Conservation (phyloP, 2,113 vertebrate species). For the Brienomyrus brachyistius region DNA sequence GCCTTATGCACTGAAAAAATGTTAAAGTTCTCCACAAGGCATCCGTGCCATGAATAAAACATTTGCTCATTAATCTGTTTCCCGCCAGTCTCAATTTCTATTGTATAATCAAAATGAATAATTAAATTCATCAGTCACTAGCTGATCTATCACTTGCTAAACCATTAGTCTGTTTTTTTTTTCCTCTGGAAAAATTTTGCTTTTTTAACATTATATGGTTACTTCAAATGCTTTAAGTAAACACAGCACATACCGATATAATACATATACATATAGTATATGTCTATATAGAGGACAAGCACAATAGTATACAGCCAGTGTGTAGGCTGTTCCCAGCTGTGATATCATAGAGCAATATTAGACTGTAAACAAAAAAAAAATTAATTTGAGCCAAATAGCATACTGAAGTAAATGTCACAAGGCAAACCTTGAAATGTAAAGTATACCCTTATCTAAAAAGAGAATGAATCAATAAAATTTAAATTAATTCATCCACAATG, state of each 20-base stretch:
- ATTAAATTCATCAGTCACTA: not conserved
- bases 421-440: not conserved
- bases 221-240: not conserved
- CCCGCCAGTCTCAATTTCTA: not conserved
- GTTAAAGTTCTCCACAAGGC: not conserved
- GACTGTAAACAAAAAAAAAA: not conserved
- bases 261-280: not conserved
- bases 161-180: not conserved
- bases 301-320: not conserved
- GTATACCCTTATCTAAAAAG: not conserved
- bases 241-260: not conserved
- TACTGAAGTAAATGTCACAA: not conserved
- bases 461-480: not conserved
- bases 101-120: slow-evolving; percentile 6
- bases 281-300: not conserved
- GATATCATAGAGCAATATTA: not conserved
- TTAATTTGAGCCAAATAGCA: not conserved
- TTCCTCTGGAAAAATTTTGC: not conserved
- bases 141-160: not conserved
- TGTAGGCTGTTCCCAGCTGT: not conserved
- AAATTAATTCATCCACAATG: not conserved
- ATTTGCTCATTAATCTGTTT: slow-evolving; percentile 1
- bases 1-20: not conserved
- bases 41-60: not conserved
- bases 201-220: not conserved